A percentile compares a stretch with the other conserved stretches of the same genome.
These are phyloP conservation scores for Coranthus polyacanthus DNA, from an alignment of 2,797 vertebrate genomes.

Conservation along the genomic window DNA sequence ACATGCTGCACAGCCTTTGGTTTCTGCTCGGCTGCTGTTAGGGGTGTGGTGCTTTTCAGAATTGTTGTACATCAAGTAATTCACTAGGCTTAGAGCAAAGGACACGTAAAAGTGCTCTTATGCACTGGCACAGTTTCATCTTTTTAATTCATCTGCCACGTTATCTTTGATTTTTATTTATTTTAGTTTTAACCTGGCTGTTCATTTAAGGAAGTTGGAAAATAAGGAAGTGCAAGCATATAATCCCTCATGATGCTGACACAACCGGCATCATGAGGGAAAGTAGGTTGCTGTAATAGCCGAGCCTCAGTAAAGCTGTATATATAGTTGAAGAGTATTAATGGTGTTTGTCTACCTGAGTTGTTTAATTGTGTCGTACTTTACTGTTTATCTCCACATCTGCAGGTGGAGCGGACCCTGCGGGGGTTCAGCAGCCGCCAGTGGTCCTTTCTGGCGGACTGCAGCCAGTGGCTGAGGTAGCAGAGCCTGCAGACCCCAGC, in stretches of 20 bases:
- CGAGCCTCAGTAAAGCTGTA: background rate
- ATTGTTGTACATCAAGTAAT: background rate
- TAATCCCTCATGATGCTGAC: background rate
- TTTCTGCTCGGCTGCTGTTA: background rate
- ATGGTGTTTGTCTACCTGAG: background rate
- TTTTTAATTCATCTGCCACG: background rate
- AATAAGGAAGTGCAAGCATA: constrained; percentile 21
- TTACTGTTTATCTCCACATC: constrained; percentile 35
- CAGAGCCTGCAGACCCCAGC: constrained; percentile 4
- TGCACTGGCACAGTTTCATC: background rate
- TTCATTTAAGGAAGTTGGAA: constrained; percentile 22
- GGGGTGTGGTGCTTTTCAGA: constrained; percentile 28
- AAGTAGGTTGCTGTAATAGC: background rate
- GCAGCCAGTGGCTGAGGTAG: constrained; percentile 6
- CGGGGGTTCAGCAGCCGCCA: constrained; percentile 15
- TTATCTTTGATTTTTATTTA: background rate
- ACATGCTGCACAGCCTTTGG: background rate
- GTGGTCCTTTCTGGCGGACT: background rate
- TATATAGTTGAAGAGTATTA: background rate
- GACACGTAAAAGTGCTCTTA: background rate
- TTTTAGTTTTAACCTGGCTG: background rate
- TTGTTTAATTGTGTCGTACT: background rate
- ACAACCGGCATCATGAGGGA: background rate
- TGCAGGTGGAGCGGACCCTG: constrained; percentile 45
- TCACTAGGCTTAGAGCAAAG: background rate